Conservation (phyloP, 2,888 invertebrate species). For the Sinotaia quadrata region DNA sequence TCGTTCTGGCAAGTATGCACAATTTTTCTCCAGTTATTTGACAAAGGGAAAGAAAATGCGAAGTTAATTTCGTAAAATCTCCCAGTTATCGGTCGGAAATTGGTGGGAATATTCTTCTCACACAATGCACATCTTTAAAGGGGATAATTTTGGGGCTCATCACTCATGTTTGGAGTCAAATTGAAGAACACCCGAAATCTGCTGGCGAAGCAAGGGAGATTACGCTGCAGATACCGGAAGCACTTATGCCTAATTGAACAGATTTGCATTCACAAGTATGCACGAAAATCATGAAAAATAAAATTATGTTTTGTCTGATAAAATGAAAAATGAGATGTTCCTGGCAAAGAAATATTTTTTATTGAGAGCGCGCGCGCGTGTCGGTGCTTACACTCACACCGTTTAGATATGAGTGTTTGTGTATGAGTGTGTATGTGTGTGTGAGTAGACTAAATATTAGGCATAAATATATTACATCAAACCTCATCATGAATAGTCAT, state of each 20-base stretch:
- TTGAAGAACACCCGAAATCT: neutral
- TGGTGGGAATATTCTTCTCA: slow-evolving; percentile 26
- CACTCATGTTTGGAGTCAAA: slow-evolving; percentile 1
- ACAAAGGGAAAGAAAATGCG: slow-evolving; percentile 12
- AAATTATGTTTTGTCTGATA: no score
- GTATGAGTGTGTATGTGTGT: slow-evolving; percentile 1
- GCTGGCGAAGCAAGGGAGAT: neutral
- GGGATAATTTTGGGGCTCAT: neutral
- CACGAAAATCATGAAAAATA: no score
- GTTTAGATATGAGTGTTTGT: neutral
- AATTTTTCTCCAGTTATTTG: slow-evolving; percentile 4
- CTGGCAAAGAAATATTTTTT: no score
- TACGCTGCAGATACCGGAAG: neutral
- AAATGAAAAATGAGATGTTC: no score
- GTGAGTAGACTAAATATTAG: no score
- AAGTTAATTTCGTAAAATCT: slow-evolving; percentile 10
- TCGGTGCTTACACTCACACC: no score
- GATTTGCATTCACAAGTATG: neutral
- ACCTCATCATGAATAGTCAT: no score
- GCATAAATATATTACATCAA: no score
- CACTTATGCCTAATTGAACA: neutral
- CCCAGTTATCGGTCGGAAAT: slow-evolving; percentile 24
- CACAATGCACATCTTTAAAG: neutral
- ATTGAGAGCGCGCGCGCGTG: no score
- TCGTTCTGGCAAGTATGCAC: slow-evolving; percentile 18